Base-by-base conservation (phyloP, 2,888 invertebrate genomes). In the Alsophila aescularia region DNA sequence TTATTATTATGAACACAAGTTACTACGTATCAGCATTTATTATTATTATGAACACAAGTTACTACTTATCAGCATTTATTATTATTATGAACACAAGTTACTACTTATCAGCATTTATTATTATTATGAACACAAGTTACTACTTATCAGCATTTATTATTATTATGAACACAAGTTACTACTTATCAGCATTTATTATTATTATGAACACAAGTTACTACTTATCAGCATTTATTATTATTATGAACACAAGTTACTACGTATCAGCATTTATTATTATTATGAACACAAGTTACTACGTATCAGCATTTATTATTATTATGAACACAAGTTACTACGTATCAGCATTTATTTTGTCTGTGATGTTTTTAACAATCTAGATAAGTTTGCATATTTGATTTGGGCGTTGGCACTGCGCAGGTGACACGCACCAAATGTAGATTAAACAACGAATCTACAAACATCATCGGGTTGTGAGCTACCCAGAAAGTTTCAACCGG, bases 351-450 rank as follows among this genome's bases (percentile, higher is more conserved):
- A 52, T 47, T 34, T 44, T 12, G 37, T 37, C 42, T 53, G 37
- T 14, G 41, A 40, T 52, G 47, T 48, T 32, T 15, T 15, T 15
- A 41, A 39, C 27, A 49, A 49, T 53, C 42, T 42, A 53, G 52
- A 53, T 54, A 39, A 54, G 37, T 32, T 53, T 27, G 29, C 42
- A 39, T 54, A 48, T 18, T 48, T 49, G 48, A 48, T 18, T 48
- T 49, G 48, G 43, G 39, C 15, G 39, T 39, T 43, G 35, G 49
- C 48, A 48, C 5, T 36, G 24, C 36, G 35, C 14, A 18, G 29
- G 29, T 41, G n/a, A n/a, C n/a, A n/a, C n/a, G n/a, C n/a, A n/a
- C n/a, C n/a, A n/a, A n/a, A n/a, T n/a, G n/a, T n/a, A n/a, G n/a
- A n/a, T n/a, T n/a, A n/a, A n/a, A n/a, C n/a, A n/a, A n/a, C n/a